These are phyloP conservation scores for Thamnophis sirtalis DNA, from an alignment of 2,113 vertebrate species.

Conservation along the genomic window DNA sequence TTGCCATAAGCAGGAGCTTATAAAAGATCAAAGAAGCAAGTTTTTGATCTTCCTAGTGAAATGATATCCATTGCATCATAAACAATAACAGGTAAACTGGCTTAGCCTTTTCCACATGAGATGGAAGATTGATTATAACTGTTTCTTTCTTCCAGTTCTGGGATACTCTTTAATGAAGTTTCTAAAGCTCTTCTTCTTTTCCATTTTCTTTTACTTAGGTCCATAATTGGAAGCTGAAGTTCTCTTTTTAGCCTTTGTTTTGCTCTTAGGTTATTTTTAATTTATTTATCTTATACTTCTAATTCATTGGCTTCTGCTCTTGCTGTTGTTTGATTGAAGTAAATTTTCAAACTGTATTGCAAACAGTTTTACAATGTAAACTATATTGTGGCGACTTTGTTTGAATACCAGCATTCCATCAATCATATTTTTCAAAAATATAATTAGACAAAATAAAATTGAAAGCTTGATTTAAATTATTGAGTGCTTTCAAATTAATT, in stretches of 20 bases:
- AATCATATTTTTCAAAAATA: neutral
- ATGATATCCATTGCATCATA: neutral
- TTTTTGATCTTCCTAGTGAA: neutral
- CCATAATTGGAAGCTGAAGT: neutral
- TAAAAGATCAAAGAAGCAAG: neutral
- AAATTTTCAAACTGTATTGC: neutral
- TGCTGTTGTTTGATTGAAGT: neutral
- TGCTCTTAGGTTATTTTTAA: neutral
- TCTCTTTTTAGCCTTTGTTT: neutral
- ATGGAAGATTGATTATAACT: neutral
- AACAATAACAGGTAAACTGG: neutral
- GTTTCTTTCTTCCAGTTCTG: neutral
- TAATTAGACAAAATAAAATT: neutral
- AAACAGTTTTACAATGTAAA: neutral
- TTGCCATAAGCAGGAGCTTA: neutral
- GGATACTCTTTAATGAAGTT: neutral
- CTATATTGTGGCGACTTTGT: neutral
- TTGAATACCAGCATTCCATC: neutral
- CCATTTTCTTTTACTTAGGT: neutral
- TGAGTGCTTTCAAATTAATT: constrained; percentile 37
- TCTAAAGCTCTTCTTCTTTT: neutral
- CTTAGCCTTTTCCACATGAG: neutral
- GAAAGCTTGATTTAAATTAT: neutral
- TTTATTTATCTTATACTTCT: neutral
- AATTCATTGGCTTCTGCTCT: neutral